Evolutionary conservation across 1,140 invertebrate genomes (phyloP).

Genomic region (Euura lappo): DNA sequence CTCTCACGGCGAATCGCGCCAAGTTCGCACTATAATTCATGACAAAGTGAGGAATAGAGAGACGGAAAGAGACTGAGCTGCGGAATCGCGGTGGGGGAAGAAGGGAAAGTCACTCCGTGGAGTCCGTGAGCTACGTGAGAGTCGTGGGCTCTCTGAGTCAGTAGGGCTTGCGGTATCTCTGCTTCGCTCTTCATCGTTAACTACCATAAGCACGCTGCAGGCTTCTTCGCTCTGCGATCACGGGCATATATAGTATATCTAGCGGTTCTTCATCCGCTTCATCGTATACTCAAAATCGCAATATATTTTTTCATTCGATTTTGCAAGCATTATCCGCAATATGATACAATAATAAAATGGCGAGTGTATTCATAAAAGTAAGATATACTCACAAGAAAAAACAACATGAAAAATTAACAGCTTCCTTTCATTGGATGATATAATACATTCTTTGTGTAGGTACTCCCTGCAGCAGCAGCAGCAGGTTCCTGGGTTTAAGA

Average conservation of each 20-base stretch:
- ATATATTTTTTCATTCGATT: too few species aligned
- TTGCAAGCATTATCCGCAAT: too few species aligned
- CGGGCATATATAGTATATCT: too few species aligned
- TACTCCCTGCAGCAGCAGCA: neutral
- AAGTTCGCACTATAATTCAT: neutral
- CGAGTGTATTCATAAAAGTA: too few species aligned
- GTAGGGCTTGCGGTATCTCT: conserved; percentile 51
- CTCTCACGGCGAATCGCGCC: neutral
- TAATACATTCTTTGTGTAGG: conserved; percentile 4
- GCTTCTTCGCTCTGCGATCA: neutral
- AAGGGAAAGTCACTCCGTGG: conserved; percentile 21
- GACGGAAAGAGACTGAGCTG: conserved; percentile 13
- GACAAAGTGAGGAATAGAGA: neutral
- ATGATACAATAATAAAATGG: too few species aligned
- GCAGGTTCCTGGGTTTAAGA: neutral
- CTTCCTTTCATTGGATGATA: neutral
- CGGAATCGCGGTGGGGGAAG: conserved; percentile 28
- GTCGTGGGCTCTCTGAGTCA: conserved; percentile 60
- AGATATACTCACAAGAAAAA: too few species aligned
- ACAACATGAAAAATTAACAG: neutral
- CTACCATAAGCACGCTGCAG: neutral
- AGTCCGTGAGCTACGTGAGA: conserved; percentile 37
- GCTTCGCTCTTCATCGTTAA: neutral
- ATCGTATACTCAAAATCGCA: too few species aligned
- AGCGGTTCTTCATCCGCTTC: too few species aligned